Evolutionary conservation across 2,888 invertebrate genomes (phyloP), one percentile per base, ranked within the genome.

Genomic region (Aporophyla nigra): DNA sequence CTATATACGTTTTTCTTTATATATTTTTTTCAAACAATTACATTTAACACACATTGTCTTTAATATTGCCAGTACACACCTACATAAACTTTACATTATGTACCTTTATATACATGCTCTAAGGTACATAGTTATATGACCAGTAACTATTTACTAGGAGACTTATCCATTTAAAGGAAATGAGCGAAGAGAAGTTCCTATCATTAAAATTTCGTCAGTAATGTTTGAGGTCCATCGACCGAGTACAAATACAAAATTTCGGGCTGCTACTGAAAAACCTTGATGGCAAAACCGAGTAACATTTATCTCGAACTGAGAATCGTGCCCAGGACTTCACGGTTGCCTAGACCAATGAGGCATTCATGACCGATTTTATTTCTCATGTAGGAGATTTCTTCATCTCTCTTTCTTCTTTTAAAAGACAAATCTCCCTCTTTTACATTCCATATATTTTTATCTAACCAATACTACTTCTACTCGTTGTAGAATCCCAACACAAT

Each of bases 21-120:
- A 9, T 43, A 14, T 43, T 19, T 73, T 61, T 65, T 63, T 40
- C 9, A 53, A 24, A 54, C 7, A 33, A 78, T 67, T 73, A 14
- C 14, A 24, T 69, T 71, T 65, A 66, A 83, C 27, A 76, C 51
- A 43, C 51, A 10, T 69, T 75, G 71, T 83, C 59, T 80, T 82
- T 66, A 72, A 71, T 79, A 83, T 80, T 80, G 75, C 80, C 58
- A 46, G 61, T 62, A 65, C 24, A 69, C 56, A 67, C 61, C 24
- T 75, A 76, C 46, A 51, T 61, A 56, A 71, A 63, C 58, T 82
- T n/a, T 74, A 75, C 68, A 83, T 68, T 79, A 61, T 65, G 19
- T 74, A 58, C 27, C 62, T 51, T 51, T 81, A 70, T 81, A 78
- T 81, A 82, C 81, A 82, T 49, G 70, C 59, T 78, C 68, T 77